These are phyloP conservation scores for Lithobates pipiens DNA, from an alignment of 2,797 vertebrate genomes.

Conservation along the genomic window DNA sequence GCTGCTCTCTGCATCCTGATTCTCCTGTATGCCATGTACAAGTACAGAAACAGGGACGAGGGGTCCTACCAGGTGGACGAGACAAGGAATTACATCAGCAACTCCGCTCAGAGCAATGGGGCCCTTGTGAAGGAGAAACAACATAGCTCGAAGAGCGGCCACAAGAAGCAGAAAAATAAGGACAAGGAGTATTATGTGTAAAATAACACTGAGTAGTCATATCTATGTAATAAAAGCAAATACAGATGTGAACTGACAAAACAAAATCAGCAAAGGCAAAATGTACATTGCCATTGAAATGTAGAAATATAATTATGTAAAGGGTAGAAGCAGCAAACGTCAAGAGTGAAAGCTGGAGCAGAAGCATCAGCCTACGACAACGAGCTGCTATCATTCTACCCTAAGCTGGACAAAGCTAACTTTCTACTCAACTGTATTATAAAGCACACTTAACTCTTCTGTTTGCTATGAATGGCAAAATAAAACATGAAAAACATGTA, in stretches of 20 bases:
- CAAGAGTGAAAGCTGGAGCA: conserved; percentile 70
- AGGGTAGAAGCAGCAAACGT: conserved; percentile 66
- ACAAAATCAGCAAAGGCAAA: conserved; percentile 44
- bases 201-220: conserved; percentile 63
- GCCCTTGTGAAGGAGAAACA: conserved; percentile 95
- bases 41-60: conserved; percentile 99
- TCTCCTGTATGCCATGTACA: conserved; percentile 99
- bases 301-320: conserved; percentile 72
- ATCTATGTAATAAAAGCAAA: conserved; percentile 69
- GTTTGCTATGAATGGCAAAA: conserved; percentile 29
- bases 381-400: conserved; percentile 74
- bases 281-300: conserved; percentile 68
- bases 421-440: conserved; percentile 86
- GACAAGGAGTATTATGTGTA: conserved; percentile 99
- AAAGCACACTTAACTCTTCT: conserved; percentile 88
- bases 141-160: conserved; percentile 88
- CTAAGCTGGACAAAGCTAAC: conserved; percentile 80
- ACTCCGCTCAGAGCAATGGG: conserved; percentile 99
- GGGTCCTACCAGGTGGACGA: conserved; percentile 99
- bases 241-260: conserved; percentile 42
- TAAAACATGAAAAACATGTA: conserved; percentile 35
- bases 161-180: conserved; percentile 98
- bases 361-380: conserved; percentile 54
- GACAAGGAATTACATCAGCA: conserved; percentile 99
- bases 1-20: conserved; percentile 99